Percentiles rank a stretch among this genome's conserved stretches.
phyloP scores from a whole-genome alignment of 2,888 invertebrate species.

The Morpho helenor region DNA sequence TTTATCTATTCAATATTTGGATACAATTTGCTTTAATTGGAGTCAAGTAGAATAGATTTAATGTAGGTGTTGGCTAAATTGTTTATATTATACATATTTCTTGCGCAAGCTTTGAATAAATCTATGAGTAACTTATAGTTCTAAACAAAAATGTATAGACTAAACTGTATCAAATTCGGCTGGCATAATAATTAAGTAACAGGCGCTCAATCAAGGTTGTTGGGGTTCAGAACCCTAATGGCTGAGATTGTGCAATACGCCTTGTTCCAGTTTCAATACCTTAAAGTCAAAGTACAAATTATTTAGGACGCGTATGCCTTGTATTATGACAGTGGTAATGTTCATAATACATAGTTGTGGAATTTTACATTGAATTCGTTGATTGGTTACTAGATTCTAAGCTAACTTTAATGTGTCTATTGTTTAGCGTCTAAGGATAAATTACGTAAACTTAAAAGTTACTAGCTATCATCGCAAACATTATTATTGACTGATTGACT shows the following conservation, averaged over 20 bases:
- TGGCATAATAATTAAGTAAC: constrained; percentile 78
- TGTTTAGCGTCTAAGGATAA: background rate
- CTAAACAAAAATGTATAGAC: constrained; percentile 29
- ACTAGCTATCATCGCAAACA: too few relatives aligned
- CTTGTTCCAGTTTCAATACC: constrained; percentile 43
- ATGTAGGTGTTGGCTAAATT: background rate
- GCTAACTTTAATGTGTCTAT: constrained; percentile 10
- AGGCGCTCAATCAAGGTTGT: constrained; percentile 67
- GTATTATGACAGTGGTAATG: constrained; percentile 28
- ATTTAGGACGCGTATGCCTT: constrained; percentile 63
- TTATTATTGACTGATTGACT: too few relatives aligned
- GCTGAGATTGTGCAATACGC: constrained; percentile 43
- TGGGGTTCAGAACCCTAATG: constrained; percentile 66
- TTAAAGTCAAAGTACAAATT: constrained; percentile 70
- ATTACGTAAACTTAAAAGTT: too few relatives aligned
- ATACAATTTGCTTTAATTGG: too few relatives aligned
- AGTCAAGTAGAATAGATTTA: background rate
- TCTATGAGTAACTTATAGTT: constrained; percentile 9
- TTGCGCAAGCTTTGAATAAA: constrained; percentile 45
- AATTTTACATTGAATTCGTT: constrained; percentile 10
- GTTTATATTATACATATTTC: constrained; percentile 22
- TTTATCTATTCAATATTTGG: too few relatives aligned
- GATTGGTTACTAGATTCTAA: constrained; percentile 1
- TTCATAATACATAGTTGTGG: constrained; percentile 12
- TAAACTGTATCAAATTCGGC: constrained; percentile 48